phyloP scores from a whole-genome alignment of 2,797 vertebrate species.

The Cephalopachus bancanus region DNA sequence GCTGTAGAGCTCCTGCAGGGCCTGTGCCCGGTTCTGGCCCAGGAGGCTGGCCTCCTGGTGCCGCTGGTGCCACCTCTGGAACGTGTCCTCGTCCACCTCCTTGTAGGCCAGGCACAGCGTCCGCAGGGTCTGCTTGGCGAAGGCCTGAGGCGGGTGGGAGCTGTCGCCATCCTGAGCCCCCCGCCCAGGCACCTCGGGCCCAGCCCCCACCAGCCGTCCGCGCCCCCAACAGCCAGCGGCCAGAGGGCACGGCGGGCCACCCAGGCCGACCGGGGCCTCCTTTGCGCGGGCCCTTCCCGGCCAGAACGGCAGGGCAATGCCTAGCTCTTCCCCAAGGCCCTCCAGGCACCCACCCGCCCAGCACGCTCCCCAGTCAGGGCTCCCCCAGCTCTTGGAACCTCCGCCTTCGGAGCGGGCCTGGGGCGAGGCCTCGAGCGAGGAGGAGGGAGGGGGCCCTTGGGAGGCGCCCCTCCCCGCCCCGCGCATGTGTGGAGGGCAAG shows the following conservation, averaged over 20 bases:
- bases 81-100: conserved; percentile 90
- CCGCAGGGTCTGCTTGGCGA: conserved; percentile 93
- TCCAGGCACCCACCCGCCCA: too few species aligned
- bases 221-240: too few species aligned
- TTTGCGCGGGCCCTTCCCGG: too few species aligned
- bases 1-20: conserved; percentile 92
- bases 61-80: conserved; percentile 90
- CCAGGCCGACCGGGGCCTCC: too few species aligned
- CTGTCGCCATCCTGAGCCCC: neutral
- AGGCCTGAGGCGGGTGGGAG: conserved; percentile 84
- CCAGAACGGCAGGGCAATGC: too few species aligned
- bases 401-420: too few species aligned
- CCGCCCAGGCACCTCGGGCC: neutral
- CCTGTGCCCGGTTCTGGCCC: conserved; percentile 85
- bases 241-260: too few species aligned
- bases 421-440: too few species aligned
- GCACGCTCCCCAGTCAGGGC: neutral
- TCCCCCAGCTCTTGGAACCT: rapidly evolving
- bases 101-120: conserved; percentile 96
- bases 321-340: neutral
- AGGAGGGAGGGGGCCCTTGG: too few species aligned
- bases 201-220: neutral
- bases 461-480: too few species aligned
- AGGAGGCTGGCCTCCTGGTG: conserved; percentile 87
- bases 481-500: too few species aligned